Evolutionary conservation across 2,888 invertebrate genomes (phyloP), one percentile per base, ranked within the genome.

Genomic region (Metellina segmentata): DNA sequence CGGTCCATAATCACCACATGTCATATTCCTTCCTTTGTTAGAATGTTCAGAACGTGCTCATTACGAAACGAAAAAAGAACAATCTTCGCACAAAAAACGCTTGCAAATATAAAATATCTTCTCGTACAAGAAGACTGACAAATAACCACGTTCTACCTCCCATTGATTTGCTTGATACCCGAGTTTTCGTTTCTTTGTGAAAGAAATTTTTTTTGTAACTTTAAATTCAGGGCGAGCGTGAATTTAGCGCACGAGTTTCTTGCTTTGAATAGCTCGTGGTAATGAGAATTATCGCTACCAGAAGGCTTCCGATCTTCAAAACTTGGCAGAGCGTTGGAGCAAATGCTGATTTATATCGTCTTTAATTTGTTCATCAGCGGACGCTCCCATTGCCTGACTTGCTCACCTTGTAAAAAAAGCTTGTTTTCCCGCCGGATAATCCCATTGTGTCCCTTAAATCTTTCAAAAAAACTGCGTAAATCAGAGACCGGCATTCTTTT

Each of bases 151-250:
- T 34, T 70, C 81, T 74, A 85, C 85, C 72, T 75, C 75, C 72
- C 85, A 81, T 81, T 85, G 90, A 85, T 85, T 85, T 74, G 16
- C 51, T 61, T 74, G 90, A 90, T 90, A 85, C 52, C 34, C 34
- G 72, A 78, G 78, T 48, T 78, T 78, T 83, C 34, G 78, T 85
- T 89, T 71, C 70, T 79, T 85, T 79, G 52, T 61, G 49, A 69
- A 81, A 34, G 52, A 83, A 79, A 71, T 81, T 85, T 90, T 85
- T 70, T 86, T 69, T 20, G 48, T 85, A 53, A 61, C 48, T 79
- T 51, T 16, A 85, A 72, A 85, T 85, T 75, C 74, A 85, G 90
- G 90, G 20, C 90, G 74, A 71, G 72, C 90, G 90, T 90, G 90
- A 90, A 72, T 90, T 74, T 49, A 51, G 19, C 7, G 85, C 90